These are phyloP conservation scores for Carettochelys insculpta DNA, from an alignment of 2,113 vertebrate genomes.

Conservation along the genomic window DNA sequence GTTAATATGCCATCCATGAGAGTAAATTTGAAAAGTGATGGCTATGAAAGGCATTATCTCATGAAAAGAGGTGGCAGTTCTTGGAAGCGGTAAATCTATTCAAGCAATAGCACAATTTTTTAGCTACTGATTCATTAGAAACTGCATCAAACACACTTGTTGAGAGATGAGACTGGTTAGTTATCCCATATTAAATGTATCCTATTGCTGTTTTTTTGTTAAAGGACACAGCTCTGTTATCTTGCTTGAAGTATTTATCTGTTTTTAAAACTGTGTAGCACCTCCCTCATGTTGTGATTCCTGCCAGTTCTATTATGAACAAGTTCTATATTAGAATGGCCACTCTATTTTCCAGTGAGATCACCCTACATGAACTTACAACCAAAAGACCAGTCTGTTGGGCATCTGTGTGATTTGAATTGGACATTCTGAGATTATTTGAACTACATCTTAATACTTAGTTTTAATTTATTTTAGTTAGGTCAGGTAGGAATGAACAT, in stretches of 20 bases:
- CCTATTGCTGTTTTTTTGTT: background rate
- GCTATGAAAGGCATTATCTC: slow-evolving; percentile 29
- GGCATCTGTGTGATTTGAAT: background rate
- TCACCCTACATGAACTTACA: background rate
- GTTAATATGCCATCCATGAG: background rate
- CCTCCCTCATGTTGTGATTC: background rate
- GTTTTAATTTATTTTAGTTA: background rate
- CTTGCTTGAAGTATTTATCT: background rate
- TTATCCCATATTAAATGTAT: background rate
- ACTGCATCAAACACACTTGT: background rate
- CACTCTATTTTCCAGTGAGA: background rate
- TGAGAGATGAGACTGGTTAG: background rate
- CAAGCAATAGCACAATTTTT: background rate
- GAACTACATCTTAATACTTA: background rate
- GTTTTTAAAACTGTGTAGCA: background rate
- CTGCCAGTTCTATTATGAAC: background rate
- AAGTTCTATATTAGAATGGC: background rate
- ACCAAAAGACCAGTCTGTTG: background rate
- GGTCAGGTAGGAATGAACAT: background rate
- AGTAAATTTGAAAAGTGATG: slow-evolving; percentile 22
- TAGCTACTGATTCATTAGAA: background rate
- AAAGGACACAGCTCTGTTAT: background rate
- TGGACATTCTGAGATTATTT: background rate
- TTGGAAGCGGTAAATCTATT: background rate
- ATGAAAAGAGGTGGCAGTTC: slow-evolving; percentile 1